These are phyloP conservation scores for Doryteuthis pealeii DNA, from an alignment of 1,140 invertebrate species.

Conservation along the genomic window DNA sequence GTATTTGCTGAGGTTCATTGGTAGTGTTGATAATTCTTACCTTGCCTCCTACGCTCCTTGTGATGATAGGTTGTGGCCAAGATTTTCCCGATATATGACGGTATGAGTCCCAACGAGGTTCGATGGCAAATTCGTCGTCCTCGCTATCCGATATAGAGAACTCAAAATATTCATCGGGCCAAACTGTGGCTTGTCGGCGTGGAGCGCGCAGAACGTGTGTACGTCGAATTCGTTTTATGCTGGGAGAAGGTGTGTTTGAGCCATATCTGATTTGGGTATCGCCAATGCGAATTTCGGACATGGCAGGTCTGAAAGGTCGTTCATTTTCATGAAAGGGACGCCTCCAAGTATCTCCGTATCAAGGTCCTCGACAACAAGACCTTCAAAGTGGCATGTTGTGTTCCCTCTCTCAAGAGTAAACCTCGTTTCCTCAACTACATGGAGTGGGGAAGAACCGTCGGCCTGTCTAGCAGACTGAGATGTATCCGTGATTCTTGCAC, in stretches of 20 bases:
- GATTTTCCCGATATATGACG: too few species aligned
- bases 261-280: background rate
- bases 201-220: background rate
- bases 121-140: too few species aligned
- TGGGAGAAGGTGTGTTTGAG: background rate
- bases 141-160: too few species aligned
- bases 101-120: too few species aligned
- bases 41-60: too few species aligned
- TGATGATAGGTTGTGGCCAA: too few species aligned
- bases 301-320: constrained; percentile 26
- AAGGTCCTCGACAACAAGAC: constrained; percentile 25
- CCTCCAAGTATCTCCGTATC: constrained; percentile 28
- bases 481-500: constrained; percentile 17
- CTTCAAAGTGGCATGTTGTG: constrained; percentile 16
- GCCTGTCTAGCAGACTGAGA: constrained; percentile 25
- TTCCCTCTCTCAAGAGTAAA: constrained; percentile 20
- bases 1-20: too few species aligned
- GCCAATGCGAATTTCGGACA: background rate
- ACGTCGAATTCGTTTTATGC: constrained; percentile 8
- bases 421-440: too few species aligned
- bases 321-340: constrained; percentile 12
- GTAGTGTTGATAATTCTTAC: too few species aligned
- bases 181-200: too few species aligned
- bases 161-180: too few species aligned
- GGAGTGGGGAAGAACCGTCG: constrained; percentile 24